Evolutionary conservation across 2,888 invertebrate species (phyloP), one percentile per base, ranked within the genome.

Genomic region (Dorcus parallelipipedus): DNA sequence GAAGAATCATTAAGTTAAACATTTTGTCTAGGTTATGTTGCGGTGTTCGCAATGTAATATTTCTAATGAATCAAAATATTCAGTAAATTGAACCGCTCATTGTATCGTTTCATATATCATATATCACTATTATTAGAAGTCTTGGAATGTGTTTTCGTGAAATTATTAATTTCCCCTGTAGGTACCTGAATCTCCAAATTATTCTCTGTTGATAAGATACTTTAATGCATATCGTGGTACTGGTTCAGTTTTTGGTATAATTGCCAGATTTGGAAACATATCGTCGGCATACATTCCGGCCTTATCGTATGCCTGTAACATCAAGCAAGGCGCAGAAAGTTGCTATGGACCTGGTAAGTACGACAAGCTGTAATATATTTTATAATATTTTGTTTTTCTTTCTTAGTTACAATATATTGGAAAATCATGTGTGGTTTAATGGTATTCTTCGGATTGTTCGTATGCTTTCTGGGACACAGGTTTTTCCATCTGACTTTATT

Each of bases 201-300:
- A 43, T 10, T 54, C 62, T 39, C 10, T 42, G 41, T 69, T 80
- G 72, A 79, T 82, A 49, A 81, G 84, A 43, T 77, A 82, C 64
- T 80, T 84, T 60, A 84, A 83, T 69, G 79, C 82, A 1, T 88
- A 89, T 73, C 78, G 80, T 9, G 87, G 87, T 23, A 83, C 81
- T 0, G 88, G 87, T 2, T 80, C 83, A 0, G 77, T 87, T 45
- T 86, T 82, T 70, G 84, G 80, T 0, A 81, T 83, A 0, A 75
- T 88, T 2, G 86, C 84, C 3, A 77, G 71, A 10, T 76, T 74
- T 65, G 73, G 69, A 23, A 70, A 75, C 57, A 57, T 69, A 8
- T 83, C 82, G 62, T 81, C 87, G 0, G 83, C 87, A 3, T 91
- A 92, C 72, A 84, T 90, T 0, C 89, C 91, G 1, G 78, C 81